These are phyloP conservation scores for Eurypyga helias DNA, from an alignment of 2,113 vertebrate genomes.

Conservation along the genomic window DNA sequence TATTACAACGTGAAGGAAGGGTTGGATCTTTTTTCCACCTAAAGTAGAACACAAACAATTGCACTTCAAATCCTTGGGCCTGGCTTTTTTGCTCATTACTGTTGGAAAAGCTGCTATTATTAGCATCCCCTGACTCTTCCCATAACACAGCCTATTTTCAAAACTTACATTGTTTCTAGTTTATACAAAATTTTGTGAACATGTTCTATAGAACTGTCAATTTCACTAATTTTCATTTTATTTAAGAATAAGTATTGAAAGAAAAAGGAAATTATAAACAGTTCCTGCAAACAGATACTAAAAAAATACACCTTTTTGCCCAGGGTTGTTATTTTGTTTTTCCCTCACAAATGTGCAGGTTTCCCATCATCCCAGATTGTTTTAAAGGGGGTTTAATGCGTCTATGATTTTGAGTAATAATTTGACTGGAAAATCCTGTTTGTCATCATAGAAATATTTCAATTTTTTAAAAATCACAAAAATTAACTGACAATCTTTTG, in stretches of 20 bases:
- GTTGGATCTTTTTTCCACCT: background rate
- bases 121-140: background rate
- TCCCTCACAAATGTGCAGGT: background rate
- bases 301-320: background rate
- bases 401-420: background rate
- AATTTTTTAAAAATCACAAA: background rate
- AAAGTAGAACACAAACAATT: background rate
- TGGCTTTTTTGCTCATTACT: background rate
- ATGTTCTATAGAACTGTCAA: fast-evolving
- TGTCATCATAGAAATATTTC: background rate
- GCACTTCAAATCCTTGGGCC: background rate
- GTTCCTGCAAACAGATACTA: background rate
- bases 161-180: background rate
- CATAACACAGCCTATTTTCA: background rate
- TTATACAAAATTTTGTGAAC: background rate
- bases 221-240: background rate
- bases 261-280: background rate
- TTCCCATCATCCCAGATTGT: background rate
- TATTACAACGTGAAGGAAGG: background rate
- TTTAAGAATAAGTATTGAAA: background rate
- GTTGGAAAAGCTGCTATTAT: background rate
- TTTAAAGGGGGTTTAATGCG: background rate
- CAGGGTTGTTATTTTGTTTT: background rate
- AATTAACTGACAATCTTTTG: background rate
- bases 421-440: background rate